A percentile compares a stretch with the other conserved stretches of the same genome.
Conservation (phyloP, 2,888 invertebrate genomes). For the Cerastis leucographa region DNA sequence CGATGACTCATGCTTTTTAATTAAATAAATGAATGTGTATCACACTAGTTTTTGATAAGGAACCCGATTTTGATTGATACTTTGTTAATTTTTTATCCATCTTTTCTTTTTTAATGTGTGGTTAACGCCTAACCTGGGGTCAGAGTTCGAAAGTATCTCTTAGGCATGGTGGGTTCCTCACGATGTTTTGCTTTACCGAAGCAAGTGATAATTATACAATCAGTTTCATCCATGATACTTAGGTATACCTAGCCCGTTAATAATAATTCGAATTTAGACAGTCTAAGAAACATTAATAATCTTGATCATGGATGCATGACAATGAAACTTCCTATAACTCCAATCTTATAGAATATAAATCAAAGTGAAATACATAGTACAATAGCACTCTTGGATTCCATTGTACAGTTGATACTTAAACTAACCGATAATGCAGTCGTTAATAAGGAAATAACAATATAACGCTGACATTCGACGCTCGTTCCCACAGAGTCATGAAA, state of each 20-base stretch:
- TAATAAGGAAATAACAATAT: conserved; percentile 70
- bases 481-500: conserved; percentile 31
- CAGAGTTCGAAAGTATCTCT: too few relatives aligned
- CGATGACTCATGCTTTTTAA: conserved; percentile 18
- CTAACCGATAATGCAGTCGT: conserved; percentile 48
- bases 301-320: not conserved
- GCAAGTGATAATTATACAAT: too few relatives aligned
- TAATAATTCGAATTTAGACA: too few relatives aligned
- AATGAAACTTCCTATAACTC: conserved; percentile 1
- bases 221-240: too few relatives aligned
- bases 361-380: conserved; percentile 24
- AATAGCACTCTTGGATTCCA: conserved; percentile 18
- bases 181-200: too few relatives aligned
- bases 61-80: conserved; percentile 10
- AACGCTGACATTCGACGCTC: conserved; percentile 43
- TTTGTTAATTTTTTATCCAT: not conserved
- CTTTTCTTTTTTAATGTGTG: too few relatives aligned
- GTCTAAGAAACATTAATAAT: not conserved
- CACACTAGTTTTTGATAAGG: conserved; percentile 8
- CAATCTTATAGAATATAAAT: not conserved
- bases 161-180: too few relatives aligned
- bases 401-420: conserved; percentile 28
- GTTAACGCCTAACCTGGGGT: too few relatives aligned
- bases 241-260: too few relatives aligned
- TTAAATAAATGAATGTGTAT: conserved; percentile 28